These are phyloP conservation scores for Lochmaea capreae DNA, from an alignment of 2,888 invertebrate genomes.

Conservation along the genomic window DNA sequence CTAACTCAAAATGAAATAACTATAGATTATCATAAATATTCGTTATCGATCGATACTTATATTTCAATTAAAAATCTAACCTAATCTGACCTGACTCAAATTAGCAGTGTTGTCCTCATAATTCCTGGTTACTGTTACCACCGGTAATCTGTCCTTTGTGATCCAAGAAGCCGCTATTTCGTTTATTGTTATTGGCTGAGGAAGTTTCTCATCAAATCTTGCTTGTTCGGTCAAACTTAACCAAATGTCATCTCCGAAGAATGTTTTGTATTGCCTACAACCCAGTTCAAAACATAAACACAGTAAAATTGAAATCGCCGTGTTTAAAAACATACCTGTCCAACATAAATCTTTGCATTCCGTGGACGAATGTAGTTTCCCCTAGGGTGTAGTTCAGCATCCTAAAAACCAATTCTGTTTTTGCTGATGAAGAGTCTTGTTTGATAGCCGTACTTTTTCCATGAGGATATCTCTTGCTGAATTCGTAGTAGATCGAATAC, in stretches of 20 bases:
- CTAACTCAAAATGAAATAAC: too few relatives aligned
- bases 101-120: constrained; percentile 73
- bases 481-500: constrained; percentile 83
- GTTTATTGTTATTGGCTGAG: constrained; percentile 70
- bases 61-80: constrained; percentile 8
- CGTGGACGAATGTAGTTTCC: constrained; percentile 78
- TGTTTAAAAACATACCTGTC: constrained; percentile 66
- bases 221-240: constrained; percentile 77
- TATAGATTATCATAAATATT: background rate
- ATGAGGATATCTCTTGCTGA: constrained; percentile 82
- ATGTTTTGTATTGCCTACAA: constrained; percentile 77
- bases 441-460: constrained; percentile 81
- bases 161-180: constrained; percentile 87
- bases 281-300: constrained; percentile 8
- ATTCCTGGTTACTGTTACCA: constrained; percentile 77
- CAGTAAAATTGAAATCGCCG: background rate
- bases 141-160: constrained; percentile 81
- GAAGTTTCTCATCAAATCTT: constrained; percentile 70
- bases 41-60: background rate
- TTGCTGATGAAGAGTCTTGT: constrained; percentile 79
- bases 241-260: constrained; percentile 86
- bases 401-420: constrained; percentile 84
- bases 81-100: constrained; percentile 71
- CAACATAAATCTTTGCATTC: constrained; percentile 76
- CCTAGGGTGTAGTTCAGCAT: constrained; percentile 92